phyloP scores from a whole-genome alignment of 2,888 invertebrate species.

The Lordiphosa andalusiaca region DNA sequence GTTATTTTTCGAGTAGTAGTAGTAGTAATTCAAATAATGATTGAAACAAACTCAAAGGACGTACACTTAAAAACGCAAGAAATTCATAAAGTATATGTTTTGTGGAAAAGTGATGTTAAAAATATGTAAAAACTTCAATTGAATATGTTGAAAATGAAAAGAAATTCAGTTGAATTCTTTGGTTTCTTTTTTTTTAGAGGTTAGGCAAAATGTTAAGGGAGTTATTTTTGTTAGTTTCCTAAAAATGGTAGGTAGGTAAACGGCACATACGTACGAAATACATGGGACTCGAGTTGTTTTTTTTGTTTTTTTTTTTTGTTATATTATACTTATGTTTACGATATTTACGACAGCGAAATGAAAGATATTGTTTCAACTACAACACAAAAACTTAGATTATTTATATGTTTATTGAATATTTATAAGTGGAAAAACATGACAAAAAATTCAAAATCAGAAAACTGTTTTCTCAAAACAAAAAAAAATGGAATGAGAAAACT shows the following conservation, averaged over 20 bases:
- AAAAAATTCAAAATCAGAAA: slow-evolving; percentile 33
- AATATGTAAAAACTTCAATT: slow-evolving; percentile 35
- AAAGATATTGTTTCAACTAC: slow-evolving; percentile 51
- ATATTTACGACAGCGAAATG: slow-evolving; percentile 53
- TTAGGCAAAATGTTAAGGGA: slow-evolving; percentile 40
- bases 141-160: slow-evolving; percentile 48
- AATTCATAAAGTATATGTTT: slow-evolving; percentile 52
- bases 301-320: slow-evolving; percentile 16
- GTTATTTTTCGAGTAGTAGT: slow-evolving; percentile 27
- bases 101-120: slow-evolving; percentile 56
- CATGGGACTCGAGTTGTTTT: slow-evolving; percentile 42
- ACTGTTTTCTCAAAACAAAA: slow-evolving; percentile 34
- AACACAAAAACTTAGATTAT: slow-evolving; percentile 57
- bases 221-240: slow-evolving; percentile 54
- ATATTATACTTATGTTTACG: slow-evolving; percentile 40
- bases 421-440: slow-evolving; percentile 46
- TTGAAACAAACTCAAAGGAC: slow-evolving; percentile 64
- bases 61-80: slow-evolving; percentile 62
- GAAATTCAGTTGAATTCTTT: slow-evolving; percentile 37
- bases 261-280: slow-evolving; percentile 45
- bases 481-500: slow-evolving; percentile 23
- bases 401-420: slow-evolving; percentile 41
- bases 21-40: slow-evolving; percentile 25
- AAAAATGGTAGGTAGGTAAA: slow-evolving; percentile 36
- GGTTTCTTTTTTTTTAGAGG: slow-evolving; percentile 26